These are phyloP conservation scores for Pterocles gutturalis DNA, from an alignment of 2,113 vertebrate genomes.

Conservation along the genomic window DNA sequence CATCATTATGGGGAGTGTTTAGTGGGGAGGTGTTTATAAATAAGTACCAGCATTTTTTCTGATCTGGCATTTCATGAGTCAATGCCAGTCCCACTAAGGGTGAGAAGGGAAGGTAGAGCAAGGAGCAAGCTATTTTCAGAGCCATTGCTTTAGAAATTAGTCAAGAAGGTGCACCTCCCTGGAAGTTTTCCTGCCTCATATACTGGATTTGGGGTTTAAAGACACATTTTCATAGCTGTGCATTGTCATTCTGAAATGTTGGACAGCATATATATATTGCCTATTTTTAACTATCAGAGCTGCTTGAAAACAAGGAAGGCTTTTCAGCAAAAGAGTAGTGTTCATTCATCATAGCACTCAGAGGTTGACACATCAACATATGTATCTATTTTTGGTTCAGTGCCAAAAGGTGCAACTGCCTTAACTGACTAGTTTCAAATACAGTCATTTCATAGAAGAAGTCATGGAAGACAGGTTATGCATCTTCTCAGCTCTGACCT, in stretches of 20 bases:
- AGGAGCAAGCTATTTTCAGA: conserved; percentile 17
- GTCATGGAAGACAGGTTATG: rapidly evolving
- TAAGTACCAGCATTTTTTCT: not conserved
- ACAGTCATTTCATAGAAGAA: not conserved
- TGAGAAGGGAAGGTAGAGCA: not conserved
- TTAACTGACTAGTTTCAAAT: not conserved
- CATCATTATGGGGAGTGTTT: not conserved
- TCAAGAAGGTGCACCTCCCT: not conserved
- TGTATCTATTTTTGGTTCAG: not conserved
- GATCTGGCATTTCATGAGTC: not conserved
- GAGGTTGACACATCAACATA: not conserved
- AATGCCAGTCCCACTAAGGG: not conserved
- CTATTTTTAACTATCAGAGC: not conserved
- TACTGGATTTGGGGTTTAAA: not conserved
- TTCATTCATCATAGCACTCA: not conserved
- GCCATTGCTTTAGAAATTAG: not conserved
- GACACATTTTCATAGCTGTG: not conserved
- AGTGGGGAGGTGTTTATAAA: conserved; percentile 12
- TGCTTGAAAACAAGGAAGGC: not conserved
- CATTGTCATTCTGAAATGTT: not conserved
- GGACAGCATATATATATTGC: not conserved
- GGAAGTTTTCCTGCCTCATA: not conserved
- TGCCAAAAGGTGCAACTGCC: not conserved
- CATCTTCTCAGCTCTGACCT: not conserved
- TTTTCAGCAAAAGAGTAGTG: not conserved